A percentile compares a stretch with the other conserved stretches of the same genome.
These are phyloP conservation scores for Lycophotia porphyrea DNA, from an alignment of 2,888 invertebrate genomes.

Conservation along the genomic window DNA sequence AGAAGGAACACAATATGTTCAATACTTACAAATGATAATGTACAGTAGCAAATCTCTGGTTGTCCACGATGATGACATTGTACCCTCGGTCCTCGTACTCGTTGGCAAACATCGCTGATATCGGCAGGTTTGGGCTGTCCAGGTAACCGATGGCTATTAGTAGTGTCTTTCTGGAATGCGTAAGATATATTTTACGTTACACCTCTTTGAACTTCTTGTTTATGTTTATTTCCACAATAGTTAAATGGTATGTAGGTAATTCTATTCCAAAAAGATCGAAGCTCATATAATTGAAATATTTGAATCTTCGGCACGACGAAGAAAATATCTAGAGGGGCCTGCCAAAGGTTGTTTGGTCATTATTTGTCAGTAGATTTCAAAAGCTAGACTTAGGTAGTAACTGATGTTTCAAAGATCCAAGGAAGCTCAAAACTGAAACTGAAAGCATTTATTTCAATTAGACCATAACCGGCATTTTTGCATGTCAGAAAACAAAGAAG, in stretches of 20 bases:
- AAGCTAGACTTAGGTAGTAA: background rate
- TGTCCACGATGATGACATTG: constrained; percentile 85
- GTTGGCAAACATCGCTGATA: constrained; percentile 82
- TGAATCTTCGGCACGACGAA: background rate
- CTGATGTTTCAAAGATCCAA: background rate
- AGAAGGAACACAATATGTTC: too few relatives aligned
- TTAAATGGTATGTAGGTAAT: background rate
- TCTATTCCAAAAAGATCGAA: background rate
- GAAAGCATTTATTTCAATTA: too few relatives aligned
- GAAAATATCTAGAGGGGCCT: background rate
- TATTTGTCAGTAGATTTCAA: background rate
- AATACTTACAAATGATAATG: constrained; percentile 84
- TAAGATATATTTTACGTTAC: background rate
- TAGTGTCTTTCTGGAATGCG: constrained; percentile 80
- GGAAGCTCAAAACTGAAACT: too few relatives aligned
- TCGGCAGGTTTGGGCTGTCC: constrained; percentile 84
- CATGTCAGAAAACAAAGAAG: too few relatives aligned
- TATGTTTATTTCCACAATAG: background rate
- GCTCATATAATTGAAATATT: background rate
- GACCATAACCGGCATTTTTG: too few relatives aligned
- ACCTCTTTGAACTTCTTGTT: background rate
- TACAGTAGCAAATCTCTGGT: constrained; percentile 85
- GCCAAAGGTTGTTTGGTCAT: background rate
- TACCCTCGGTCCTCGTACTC: constrained; percentile 83
- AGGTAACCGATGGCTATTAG: constrained; percentile 84